Conservation (phyloP, 1,140 invertebrate genomes). For the Conus ventricosus region DNA sequence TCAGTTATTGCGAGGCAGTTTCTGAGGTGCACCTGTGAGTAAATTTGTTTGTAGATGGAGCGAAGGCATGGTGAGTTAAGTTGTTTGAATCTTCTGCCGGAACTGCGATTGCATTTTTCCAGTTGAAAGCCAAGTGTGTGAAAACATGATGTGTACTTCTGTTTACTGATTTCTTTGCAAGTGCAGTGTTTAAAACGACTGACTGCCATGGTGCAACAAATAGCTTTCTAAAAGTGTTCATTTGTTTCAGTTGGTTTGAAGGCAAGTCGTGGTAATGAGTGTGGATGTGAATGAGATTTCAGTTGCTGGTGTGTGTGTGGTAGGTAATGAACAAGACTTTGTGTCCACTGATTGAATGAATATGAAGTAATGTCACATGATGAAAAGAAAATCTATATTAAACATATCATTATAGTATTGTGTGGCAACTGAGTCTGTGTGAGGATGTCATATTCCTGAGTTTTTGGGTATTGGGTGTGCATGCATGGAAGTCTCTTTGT, state of each 20-base stretch:
- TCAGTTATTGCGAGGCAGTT: too few relatives aligned
- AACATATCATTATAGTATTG: background rate
- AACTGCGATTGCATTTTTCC: too few relatives aligned
- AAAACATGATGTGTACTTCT: background rate
- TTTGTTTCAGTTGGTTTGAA: background rate
- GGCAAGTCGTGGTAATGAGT: background rate
- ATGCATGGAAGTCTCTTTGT: too few relatives aligned
- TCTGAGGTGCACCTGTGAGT: too few relatives aligned
- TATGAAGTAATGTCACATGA: background rate
- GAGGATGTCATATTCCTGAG: background rate
- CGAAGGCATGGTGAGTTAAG: too few relatives aligned
- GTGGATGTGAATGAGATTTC: background rate
- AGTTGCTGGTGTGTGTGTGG: background rate
- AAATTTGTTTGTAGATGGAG: too few relatives aligned
- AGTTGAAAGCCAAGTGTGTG: too few relatives aligned
- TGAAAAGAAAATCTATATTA: background rate
- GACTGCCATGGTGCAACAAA: background rate
- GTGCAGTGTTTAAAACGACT: background rate
- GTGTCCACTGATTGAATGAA: background rate
- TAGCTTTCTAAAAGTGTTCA: background rate
- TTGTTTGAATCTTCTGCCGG: too few relatives aligned
- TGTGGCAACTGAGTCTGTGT: background rate
- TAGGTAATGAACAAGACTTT: background rate
- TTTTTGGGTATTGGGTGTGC: background rate
- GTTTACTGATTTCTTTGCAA: background rate